Evolutionary conservation across 1,140 invertebrate species (phyloP), one percentile per base, ranked within the genome.

Genomic region (Homarus americanus): DNA sequence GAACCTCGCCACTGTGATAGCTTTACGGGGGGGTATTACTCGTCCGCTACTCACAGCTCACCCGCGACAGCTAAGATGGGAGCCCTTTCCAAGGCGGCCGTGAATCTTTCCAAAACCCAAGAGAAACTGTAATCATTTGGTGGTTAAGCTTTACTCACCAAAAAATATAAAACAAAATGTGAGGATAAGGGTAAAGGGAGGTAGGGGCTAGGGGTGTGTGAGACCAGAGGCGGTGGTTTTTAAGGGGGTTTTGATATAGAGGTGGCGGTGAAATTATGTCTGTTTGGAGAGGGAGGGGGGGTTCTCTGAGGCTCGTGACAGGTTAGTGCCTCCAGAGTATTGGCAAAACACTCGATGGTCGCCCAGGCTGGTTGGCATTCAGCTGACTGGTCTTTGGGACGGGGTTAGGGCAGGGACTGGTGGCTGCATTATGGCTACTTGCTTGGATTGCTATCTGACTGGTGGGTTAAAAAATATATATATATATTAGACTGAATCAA

Each of bases 121-220:
- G 75, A 87, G 85, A 87, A 87, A 87, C 85, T 87, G 85, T 87
- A 79, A 87, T 87, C 85, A 87, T 87, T 87, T 87, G 85, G 75
- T 78, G 75, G 85, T 78, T 87, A 87, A 87, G 36, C 73, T 78
- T 87, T 79, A 53, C 73, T 28, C 40, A 12, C 36, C 9, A 34
- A 40, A 78, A 78, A 41, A 87, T 79, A 63, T 63, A 87, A 78
- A 53, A 86, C 44, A 78, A 49, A 38, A 86, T 49, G 72, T 34
- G n/a, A 63, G 73, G 41, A 72, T 9, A 34, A 75, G 69, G 69
- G 12, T 41, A 32, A 41, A 75, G 44, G 41, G 12, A 17, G 36
- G 17, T 63, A 17, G 2, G n/a, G 69, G 38, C 24, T 28, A 58
- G 20, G 38, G 9, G 34, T 40, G 79, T 38, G 36, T 17, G 17